Base-by-base conservation (phyloP, 2,888 invertebrate genomes). In the Orthosia gothica region DNA sequence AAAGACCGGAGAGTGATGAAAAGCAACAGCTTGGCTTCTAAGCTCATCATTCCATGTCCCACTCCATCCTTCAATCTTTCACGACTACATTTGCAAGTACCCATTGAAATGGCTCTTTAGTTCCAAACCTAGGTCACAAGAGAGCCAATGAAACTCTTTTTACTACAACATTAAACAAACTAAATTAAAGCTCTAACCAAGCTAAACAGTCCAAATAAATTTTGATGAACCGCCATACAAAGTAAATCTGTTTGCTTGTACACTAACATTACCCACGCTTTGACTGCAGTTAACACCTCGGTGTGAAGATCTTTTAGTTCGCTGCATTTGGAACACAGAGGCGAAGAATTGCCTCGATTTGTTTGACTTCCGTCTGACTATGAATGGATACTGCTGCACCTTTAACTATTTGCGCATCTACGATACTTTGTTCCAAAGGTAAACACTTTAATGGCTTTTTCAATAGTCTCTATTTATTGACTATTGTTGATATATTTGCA, bases 311-410 rank as follows among this genome's bases (percentile, higher is more conserved):
- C 75, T 97, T 11, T 83, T 97, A 40, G 80, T 95, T 52, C 90
- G 94, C 61, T 97, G 97, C 82, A 88, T 92, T 12, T 97, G 97
- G 97, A 95, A 96, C 67, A 95, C 95, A 3, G 87, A 90, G 52
- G 85, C 92, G 0, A 93, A 87, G 59, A 89, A 95, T 16, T 97
- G 97, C 76, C 87, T 92, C 0, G 93, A 97, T 2, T 87, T 97
- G 11, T 97, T 97, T 79, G 94, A 95, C 69, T 94, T 96, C 71
- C 94, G 97, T n/a, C 93, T 97, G n/a, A 97, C 97, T 3, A 95
- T 95, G 91, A 97, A 97, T 68, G 97, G 97, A 1, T 97, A 94
- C 85, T 97, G 97, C 85, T 97, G 97, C 86, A 96, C 97, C 2
- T 97, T 97, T 87, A 97, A 97, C 90, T 97, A 97, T 83, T 89